Conservation (phyloP, 1,140 invertebrate species). For the Heliconius eleuchia region DNA sequence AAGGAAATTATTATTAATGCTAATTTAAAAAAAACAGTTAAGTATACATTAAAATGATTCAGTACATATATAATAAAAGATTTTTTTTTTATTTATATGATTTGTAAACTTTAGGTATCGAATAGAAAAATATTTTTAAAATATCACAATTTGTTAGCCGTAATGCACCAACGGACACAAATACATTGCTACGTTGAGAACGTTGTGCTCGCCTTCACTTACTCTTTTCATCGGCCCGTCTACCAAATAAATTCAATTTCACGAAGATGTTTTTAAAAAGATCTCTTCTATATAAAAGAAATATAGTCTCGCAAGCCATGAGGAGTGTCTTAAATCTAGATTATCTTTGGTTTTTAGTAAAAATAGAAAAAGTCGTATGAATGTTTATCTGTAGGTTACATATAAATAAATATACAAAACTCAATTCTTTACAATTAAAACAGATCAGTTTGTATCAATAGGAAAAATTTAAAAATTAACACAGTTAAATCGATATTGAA, state of each 20-base stretch:
- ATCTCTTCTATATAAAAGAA: constrained; percentile 1
- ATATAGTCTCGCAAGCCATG: too few species aligned
- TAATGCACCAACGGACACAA: constrained; percentile 24
- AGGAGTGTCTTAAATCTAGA: too few species aligned
- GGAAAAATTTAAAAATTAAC: too few species aligned
- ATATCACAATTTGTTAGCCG: constrained; percentile 17
- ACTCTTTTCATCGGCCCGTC: constrained; percentile 18
- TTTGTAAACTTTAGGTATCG: not conserved
- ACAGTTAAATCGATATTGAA: too few species aligned
- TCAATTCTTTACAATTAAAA: too few species aligned
- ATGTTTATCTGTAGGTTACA: too few species aligned
- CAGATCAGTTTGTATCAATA: too few species aligned
- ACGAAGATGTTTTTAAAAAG: constrained; percentile 9
- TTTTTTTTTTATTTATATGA: too few species aligned
- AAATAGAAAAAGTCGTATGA: too few species aligned
- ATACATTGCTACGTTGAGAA: constrained; percentile 22
- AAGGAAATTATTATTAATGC: too few species aligned
- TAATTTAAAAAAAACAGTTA: not conserved
- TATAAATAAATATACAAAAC: too few species aligned
- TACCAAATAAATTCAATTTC: constrained; percentile 26
- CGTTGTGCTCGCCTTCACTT: constrained; percentile 14
- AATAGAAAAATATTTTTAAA: constrained; percentile 21
- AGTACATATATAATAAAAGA: not conserved
- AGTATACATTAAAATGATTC: not conserved
- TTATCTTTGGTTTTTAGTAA: too few species aligned